Base-by-base conservation (phyloP, 2,797 vertebrate species). In the Pseudopleuronectes americanus region DNA sequence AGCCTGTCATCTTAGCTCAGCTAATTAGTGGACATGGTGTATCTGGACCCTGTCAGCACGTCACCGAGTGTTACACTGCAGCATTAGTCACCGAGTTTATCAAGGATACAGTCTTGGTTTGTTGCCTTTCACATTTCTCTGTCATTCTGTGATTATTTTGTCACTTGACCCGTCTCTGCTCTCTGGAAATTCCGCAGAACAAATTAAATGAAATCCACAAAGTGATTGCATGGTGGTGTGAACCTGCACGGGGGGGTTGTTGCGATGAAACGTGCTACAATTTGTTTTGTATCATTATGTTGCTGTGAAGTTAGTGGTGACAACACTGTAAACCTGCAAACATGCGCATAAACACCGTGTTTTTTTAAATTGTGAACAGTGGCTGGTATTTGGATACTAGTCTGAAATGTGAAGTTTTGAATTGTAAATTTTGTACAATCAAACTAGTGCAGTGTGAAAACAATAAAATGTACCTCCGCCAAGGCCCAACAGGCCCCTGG, bases 1-100 rank as follows among this genome's bases (percentile, higher is more conserved):
- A 76, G 85, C 69, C 68, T 86, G 86, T 89, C 83, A 84, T 85
- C 79, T 84, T 77, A 68, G 59, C 80, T 89, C 71, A 79, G 58
- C 83, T 84, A 88, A 87, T 86, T 86, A 86, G 67, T 80, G 79
- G 72, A 79, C 66, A 73, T 66, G 51, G 54, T 87, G 72, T 81
- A 76, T 88, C 67, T 84, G 75, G 84, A 87, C 66, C 55, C 69
- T 64, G 75, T 81, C 71, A 80, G 71, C 82, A 83, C 83, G 81
- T 84, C 84, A 81, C 65, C 72, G 54, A 57, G 41, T 71, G 70
- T 89, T 83, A 80, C 79, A 84, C 77, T 69, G 66, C 80, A 74
- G 72, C 57, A 57, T 81, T 82, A 84, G 74, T 85, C 87, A 84
- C 70, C 58, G 67, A 80, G 64, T 78, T 80, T 81, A 83, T 78